These are phyloP conservation scores for Macropodus opercularis DNA, from an alignment of 2,797 vertebrate species.

Conservation along the genomic window DNA sequence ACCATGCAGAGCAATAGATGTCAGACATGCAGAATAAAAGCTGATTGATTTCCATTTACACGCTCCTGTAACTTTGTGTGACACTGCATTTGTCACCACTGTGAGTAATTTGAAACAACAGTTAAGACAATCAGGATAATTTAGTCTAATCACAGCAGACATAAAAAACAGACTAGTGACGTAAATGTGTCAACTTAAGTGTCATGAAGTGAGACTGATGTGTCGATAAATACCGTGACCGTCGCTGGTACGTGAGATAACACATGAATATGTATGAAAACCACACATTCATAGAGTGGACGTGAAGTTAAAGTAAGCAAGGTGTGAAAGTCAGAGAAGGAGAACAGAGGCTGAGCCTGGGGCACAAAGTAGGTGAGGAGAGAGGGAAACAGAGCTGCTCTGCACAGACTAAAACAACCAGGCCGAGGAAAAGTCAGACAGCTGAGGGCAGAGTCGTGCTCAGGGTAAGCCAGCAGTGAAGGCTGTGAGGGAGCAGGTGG, in stretches of 20 bases:
- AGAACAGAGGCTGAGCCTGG: not conserved
- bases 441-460: conserved; percentile 4
- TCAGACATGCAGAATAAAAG: too few species aligned
- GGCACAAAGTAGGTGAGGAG: not conserved
- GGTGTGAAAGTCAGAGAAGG: not conserved
- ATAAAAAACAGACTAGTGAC: conserved; percentile 14
- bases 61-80: not conserved
- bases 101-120: not conserved
- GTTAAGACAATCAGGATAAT: conserved; percentile 27
- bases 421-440: not conserved
- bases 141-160: conserved; percentile 13
- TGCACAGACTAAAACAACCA: conserved; percentile 7
- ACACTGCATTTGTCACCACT: not conserved
- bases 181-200: conserved; percentile 11
- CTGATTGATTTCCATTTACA: not conserved
- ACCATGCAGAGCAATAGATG: conserved; percentile 3
- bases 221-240: not conserved
- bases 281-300: not conserved
- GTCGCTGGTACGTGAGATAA: not conserved
- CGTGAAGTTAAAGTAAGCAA: not conserved
- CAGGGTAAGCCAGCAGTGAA: conserved; percentile 4
- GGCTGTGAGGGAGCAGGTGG: conserved; percentile 40
- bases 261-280: conserved; percentile 1
- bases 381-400: not conserved
- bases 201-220: conserved; percentile 10